Evolutionary conservation across 2,888 invertebrate genomes (phyloP), one percentile per base, ranked within the genome.

Genomic region (Drosophila merina): DNA sequence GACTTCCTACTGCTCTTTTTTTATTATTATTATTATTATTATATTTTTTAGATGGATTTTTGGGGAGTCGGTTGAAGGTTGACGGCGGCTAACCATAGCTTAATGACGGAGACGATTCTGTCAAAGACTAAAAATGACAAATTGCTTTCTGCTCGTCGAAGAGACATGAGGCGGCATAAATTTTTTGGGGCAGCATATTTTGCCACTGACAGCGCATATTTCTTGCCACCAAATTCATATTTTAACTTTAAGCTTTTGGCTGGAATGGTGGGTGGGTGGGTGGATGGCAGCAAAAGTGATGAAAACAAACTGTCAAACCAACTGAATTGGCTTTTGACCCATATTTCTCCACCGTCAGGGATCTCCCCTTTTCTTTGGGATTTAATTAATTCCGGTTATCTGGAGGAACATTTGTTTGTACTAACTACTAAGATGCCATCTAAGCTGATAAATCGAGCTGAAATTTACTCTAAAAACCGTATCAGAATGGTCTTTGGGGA

Each of bases 51-150:
- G 44, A 44, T 44, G 44, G 44, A 25, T 62, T 14, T 14, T 45
- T 28, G 20, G 51, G n/a, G 44, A 51, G 38, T 49, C 49, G 30
- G 36, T 50, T 14, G 30, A 6, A 44, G 26, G 30, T 47, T 52
- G 20, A 2, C 0, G 26, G 30, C 0, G 26, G 30, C 20, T 51
- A 48, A 26, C 45, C 30, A 33, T 14, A 31, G 58, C 72, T 72
- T 76, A 76, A 76, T 76, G 79, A 78, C 75, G 57, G 31, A 50
- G 70, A 44, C 49, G 76, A 59, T 49, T 55, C 75, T 77, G 77
- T 75, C 75, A 75, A 62, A 59, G 54, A 36, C 56, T 49, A 57
- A 60, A 66, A 60, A 66, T 76, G 75, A 76, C 75, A 76, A 78
- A 76, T 76, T 76, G 67, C 62, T 54, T 51, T 51, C n/a, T 42